Conservation (phyloP, 2,113 vertebrate genomes). For the Rhinopomastus cyanomelas region DNA sequence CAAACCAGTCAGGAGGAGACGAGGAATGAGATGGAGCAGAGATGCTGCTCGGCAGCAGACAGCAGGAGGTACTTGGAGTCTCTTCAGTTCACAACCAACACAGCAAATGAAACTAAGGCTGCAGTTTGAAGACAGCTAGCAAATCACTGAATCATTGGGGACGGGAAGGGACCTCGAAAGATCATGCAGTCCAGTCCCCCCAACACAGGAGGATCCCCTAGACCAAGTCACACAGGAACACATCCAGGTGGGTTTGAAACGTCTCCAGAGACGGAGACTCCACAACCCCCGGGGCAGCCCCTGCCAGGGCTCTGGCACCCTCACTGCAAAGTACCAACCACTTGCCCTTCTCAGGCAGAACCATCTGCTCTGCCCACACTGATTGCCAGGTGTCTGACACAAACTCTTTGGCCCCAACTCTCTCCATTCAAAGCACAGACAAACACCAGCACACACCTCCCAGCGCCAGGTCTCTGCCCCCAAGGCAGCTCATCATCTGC, state of each 20-base stretch:
- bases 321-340: neutral
- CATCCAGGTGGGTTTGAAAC: too few relatives aligned
- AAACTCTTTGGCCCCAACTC: neutral
- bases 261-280: too few relatives aligned
- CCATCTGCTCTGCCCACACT: too few relatives aligned
- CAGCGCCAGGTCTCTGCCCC: neutral
- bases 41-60: neutral
- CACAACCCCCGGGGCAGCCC: too few relatives aligned
- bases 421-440: neutral
- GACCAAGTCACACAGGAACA: too few relatives aligned
- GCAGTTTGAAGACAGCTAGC: neutral
- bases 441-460: too few relatives aligned
- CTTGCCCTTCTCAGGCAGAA: neutral
- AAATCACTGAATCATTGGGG: too few relatives aligned
- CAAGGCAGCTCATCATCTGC: neutral
- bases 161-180: too few relatives aligned
- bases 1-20: neutral
- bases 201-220: too few relatives aligned
- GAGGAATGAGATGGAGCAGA: neutral
- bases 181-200: too few relatives aligned
- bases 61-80: neutral
- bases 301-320: too few relatives aligned
- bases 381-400: neutral
- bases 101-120: neutral
- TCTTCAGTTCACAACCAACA: neutral